Percentiles rank a stretch among this genome's conserved stretches.
phyloP scores from a whole-genome alignment of 1,140 invertebrate genomes.

The Tyrophagus putrescentiae region DNA sequence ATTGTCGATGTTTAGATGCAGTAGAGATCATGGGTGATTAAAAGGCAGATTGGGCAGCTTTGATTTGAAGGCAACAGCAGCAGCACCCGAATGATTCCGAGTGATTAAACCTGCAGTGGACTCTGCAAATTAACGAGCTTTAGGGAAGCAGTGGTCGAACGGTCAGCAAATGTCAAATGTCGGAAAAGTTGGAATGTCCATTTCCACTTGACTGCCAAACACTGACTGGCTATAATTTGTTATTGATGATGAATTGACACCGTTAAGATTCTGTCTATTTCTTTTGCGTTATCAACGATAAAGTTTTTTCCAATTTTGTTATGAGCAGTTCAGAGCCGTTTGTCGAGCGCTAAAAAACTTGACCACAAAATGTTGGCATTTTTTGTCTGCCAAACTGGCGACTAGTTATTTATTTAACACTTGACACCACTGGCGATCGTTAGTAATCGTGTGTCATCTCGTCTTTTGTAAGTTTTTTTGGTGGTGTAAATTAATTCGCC shows the following conservation, averaged over 20 bases:
- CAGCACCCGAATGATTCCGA: too few species aligned
- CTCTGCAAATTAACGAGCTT: too few species aligned
- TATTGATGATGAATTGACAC: constrained; percentile 12
- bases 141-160: too few species aligned
- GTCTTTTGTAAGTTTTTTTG: background rate
- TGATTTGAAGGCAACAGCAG: too few species aligned
- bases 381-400: background rate
- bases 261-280: too few species aligned
- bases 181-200: background rate
- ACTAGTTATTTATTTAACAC: constrained; percentile 10
- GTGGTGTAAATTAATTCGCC: constrained; percentile 1
- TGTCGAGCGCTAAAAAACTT: too few species aligned
- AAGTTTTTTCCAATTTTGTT: background rate
- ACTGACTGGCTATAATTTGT: background rate
- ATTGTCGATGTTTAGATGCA: too few species aligned
- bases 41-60: too few species aligned
- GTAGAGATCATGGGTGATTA: too few species aligned
- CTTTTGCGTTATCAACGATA: background rate
- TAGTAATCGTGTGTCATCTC: constrained; percentile 5
- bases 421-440: constrained; percentile 8
- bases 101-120: too few species aligned
- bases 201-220: background rate
- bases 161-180: background rate
- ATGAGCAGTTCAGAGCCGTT: too few species aligned
- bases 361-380: background rate